Evolutionary conservation across 2,888 invertebrate species (phyloP).

Genomic region (Cephalotes varians): DNA sequence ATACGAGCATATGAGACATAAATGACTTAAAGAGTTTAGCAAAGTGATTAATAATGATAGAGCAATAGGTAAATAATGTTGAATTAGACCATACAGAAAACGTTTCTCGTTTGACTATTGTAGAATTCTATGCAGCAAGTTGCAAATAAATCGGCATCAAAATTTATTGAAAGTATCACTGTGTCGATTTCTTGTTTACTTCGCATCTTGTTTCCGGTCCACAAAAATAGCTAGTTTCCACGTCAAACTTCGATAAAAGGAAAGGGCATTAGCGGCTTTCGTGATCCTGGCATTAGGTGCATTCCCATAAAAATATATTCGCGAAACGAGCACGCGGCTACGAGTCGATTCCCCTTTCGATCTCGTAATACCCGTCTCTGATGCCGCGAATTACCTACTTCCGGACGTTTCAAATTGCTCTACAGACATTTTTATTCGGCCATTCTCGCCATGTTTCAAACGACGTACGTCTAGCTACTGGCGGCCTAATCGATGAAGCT

Average conservation of each 20-base stretch:
- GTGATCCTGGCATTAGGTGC: conserved; percentile 56
- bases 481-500: conserved; percentile 77
- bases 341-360: conserved; percentile 43
- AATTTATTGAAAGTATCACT: not conserved
- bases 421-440: conserved; percentile 73
- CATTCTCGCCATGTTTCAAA: conserved; percentile 58
- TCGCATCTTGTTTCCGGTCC: not conserved
- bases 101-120: not conserved
- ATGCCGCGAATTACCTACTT: conserved; percentile 58
- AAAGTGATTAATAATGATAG: not conserved
- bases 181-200: not conserved
- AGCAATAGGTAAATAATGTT: not conserved
- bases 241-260: conserved; percentile 32
- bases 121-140: not conserved
- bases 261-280: conserved; percentile 57
- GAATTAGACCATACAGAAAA: not conserved
- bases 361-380: conserved; percentile 27
- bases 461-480: conserved; percentile 53
- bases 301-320: conserved; percentile 62
- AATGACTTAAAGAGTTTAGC: not conserved
- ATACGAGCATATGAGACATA: not conserved
- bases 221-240: not conserved
- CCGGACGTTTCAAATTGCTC: conserved; percentile 71
- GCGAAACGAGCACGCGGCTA: conserved; percentile 46
- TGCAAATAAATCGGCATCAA: not conserved